Conservation (phyloP, 2,113 vertebrate species). For the Origma solitaria region DNA sequence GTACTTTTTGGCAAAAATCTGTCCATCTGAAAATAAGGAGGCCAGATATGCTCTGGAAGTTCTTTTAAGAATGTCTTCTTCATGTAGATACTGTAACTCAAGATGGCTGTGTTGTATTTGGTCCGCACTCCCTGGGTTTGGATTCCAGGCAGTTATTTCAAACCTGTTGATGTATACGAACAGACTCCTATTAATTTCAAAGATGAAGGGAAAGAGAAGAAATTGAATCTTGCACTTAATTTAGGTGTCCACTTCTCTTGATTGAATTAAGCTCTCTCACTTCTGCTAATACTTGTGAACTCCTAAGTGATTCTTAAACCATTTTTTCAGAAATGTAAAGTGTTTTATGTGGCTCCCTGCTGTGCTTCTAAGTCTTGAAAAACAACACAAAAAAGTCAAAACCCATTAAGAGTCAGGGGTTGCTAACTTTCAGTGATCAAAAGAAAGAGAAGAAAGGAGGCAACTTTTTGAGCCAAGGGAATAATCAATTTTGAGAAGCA, state of each 20-base stretch:
- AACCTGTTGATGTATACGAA: not conserved
- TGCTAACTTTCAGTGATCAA: not conserved
- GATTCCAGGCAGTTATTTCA: not conserved
- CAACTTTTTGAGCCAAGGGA: not conserved
- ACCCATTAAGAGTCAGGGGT: not conserved
- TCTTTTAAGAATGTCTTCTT: not conserved
- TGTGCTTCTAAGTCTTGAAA: not conserved
- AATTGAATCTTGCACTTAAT: not conserved
- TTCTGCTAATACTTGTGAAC: conserved; percentile 20
- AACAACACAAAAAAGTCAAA: conserved; percentile 19
- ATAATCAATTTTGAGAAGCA: not conserved
- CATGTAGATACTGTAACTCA: not conserved
- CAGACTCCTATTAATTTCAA: not conserved
- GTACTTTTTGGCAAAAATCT: not conserved
- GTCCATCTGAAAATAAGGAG: not conserved
- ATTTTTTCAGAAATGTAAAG: conserved; percentile 8
- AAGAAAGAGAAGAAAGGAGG: not conserved
- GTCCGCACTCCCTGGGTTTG: not conserved
- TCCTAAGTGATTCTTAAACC: conserved; percentile 26
- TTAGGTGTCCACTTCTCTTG: conserved; percentile 32
- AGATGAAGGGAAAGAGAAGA: not conserved
- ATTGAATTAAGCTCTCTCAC: conserved; percentile 38
- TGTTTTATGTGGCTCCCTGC: not conserved
- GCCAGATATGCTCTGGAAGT: not conserved
- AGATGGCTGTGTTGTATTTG: not conserved